phyloP scores from a whole-genome alignment of 2,888 invertebrate species.

The Agrotis exclamationis region DNA sequence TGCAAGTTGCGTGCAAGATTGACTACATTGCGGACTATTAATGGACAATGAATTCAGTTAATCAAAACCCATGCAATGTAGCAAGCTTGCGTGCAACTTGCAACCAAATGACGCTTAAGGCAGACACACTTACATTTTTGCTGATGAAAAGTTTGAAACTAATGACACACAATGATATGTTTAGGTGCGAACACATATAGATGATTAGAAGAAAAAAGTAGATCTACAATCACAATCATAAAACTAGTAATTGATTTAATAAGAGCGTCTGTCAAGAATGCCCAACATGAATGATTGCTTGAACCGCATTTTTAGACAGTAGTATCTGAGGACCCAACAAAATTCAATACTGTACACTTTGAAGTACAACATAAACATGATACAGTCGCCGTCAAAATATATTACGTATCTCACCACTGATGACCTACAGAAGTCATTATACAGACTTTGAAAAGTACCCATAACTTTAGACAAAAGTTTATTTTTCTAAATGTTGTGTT shows the following conservation, averaged over 20 bases:
- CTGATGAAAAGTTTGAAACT: background rate
- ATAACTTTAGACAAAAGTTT: background rate
- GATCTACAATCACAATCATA: background rate
- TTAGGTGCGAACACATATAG: background rate
- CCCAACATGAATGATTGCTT: background rate
- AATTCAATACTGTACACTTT: background rate
- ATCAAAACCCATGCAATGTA: no score
- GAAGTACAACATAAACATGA: slow-evolving; percentile 4
- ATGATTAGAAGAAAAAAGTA: background rate
- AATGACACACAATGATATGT: background rate
- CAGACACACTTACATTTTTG: slow-evolving; percentile 5
- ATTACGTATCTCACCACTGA: slow-evolving; percentile 22
- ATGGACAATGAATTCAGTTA: no score
- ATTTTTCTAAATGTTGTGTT: slow-evolving; percentile 8
- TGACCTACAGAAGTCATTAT: background rate
- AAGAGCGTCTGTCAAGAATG: background rate
- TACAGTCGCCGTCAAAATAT: background rate
- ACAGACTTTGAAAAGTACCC: background rate
- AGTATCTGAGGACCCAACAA: background rate
- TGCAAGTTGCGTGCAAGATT: no score
- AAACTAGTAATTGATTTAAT: background rate
- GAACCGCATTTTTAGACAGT: background rate
- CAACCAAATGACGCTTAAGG: no score
- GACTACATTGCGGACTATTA: no score
- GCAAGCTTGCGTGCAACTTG: no score